These are phyloP conservation scores for Helicoverpa zea DNA, from an alignment of 1,140 invertebrate genomes.

Conservation along the genomic window DNA sequence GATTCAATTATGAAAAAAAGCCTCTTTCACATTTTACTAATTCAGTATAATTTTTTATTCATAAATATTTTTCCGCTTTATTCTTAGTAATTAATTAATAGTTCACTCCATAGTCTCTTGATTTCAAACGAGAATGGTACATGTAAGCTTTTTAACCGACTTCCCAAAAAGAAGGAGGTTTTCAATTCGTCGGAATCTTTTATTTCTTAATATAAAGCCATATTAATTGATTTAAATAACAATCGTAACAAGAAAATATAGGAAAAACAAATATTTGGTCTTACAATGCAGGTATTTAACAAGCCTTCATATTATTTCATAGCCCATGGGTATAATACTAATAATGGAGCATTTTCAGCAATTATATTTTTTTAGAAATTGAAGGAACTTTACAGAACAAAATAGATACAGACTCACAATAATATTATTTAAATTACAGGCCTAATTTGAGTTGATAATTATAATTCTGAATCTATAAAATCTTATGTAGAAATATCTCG, in stretches of 20 bases:
- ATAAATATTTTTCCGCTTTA: not conserved
- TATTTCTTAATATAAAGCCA: not conserved
- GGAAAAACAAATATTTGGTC: conserved; percentile 24
- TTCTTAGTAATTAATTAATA: not conserved
- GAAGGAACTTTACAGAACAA: too few species aligned
- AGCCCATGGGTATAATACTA: not conserved
- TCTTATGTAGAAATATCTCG: not conserved
- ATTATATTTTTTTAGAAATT: too few species aligned
- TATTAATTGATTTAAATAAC: conserved; percentile 13
- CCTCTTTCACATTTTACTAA: not conserved
- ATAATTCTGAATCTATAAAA: too few species aligned
- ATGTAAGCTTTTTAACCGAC: not conserved
- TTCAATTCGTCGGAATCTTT: too few species aligned
- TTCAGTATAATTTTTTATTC: not conserved
- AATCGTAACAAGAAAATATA: not conserved
- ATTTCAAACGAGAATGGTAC: not conserved
- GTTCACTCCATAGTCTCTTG: not conserved
- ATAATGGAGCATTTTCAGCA: not conserved
- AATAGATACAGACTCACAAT: too few species aligned
- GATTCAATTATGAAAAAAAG: not conserved
- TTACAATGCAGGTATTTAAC: not conserved
- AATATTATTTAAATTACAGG: too few species aligned
- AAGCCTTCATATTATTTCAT: not conserved
- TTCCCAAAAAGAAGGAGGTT: too few species aligned
- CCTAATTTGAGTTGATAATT: too few species aligned